Conservation (phyloP, 2,113 vertebrate species). For the Neolamprologus fasciatus region DNA sequence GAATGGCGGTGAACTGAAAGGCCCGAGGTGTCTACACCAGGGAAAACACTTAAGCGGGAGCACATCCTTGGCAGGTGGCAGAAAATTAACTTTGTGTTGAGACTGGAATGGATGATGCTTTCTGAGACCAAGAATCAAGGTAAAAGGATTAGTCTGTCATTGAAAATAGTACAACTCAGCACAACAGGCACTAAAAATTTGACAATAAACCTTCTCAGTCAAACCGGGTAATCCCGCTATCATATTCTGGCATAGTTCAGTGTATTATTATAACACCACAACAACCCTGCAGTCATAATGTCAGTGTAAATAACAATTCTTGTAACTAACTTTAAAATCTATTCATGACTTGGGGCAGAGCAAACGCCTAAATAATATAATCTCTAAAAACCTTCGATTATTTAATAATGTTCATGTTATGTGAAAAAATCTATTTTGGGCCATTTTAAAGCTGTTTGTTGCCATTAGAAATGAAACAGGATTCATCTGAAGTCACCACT, state of each 20-base stretch:
- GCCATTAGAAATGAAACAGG: neutral
- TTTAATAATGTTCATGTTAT: neutral
- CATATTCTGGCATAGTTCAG: neutral
- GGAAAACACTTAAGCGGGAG: neutral
- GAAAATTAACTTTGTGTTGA: neutral
- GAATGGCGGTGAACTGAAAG: neutral
- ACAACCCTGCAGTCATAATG: neutral
- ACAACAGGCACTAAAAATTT: neutral
- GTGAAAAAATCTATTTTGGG: neutral
- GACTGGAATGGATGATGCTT: neutral
- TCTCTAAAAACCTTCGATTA: neutral
- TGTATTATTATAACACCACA: neutral
- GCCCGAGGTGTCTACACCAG: neutral
- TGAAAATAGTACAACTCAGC: neutral
- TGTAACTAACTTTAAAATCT: neutral
- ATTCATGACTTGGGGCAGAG: neutral
- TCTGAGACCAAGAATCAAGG: neutral
- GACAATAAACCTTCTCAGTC: neutral
- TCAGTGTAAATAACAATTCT: neutral
- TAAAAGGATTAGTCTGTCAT: neutral
- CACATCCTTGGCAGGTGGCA: neutral
- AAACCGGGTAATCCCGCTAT: neutral
- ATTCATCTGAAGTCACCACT: neutral
- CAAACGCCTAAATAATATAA: neutral
- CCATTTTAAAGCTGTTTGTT: neutral